phyloP scores from a whole-genome alignment of 1,140 invertebrate genomes.

The Bombus pyrosoma region DNA sequence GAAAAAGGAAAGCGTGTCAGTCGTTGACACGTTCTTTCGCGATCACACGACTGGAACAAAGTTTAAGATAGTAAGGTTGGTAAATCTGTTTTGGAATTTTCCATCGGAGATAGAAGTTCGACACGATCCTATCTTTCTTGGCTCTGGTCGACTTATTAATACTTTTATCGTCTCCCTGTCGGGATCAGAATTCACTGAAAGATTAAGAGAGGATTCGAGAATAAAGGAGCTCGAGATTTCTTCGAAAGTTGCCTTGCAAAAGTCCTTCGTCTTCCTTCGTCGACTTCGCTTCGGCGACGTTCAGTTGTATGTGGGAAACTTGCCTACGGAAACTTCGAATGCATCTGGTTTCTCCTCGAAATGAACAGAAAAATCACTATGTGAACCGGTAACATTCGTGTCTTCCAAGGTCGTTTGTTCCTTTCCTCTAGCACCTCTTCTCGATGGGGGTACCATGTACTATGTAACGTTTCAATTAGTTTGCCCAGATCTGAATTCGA shows the following conservation, averaged over 20 bases:
- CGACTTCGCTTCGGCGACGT: not conserved
- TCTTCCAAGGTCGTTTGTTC: not conserved
- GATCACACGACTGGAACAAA: not conserved
- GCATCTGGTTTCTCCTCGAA: not conserved
- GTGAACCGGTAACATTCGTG: too few relatives aligned
- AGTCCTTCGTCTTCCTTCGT: not conserved
- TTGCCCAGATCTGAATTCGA: not conserved
- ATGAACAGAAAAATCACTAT: not conserved
- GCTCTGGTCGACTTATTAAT: slow-evolving; percentile 16
- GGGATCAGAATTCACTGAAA: slow-evolving; percentile 10
- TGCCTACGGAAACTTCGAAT: not conserved
- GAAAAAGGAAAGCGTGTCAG: too few relatives aligned
- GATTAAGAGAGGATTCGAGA: not conserved
- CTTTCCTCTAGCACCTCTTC: too few relatives aligned
- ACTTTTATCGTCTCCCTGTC: slow-evolving; percentile 26
- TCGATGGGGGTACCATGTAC: not conserved
- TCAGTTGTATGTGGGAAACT: not conserved
- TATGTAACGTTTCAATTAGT: slow-evolving; percentile 4
- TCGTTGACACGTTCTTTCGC: too few relatives aligned
- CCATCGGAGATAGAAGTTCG: not conserved
- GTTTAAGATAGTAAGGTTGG: not conserved
- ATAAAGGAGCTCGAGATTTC: not conserved
- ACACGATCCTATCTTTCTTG: not conserved
- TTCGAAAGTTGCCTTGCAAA: slow-evolving; percentile 4
- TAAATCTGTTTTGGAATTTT: not conserved